These are phyloP conservation scores for Ascaphus truei DNA, from an alignment of 2,113 vertebrate species.

Conservation along the genomic window DNA sequence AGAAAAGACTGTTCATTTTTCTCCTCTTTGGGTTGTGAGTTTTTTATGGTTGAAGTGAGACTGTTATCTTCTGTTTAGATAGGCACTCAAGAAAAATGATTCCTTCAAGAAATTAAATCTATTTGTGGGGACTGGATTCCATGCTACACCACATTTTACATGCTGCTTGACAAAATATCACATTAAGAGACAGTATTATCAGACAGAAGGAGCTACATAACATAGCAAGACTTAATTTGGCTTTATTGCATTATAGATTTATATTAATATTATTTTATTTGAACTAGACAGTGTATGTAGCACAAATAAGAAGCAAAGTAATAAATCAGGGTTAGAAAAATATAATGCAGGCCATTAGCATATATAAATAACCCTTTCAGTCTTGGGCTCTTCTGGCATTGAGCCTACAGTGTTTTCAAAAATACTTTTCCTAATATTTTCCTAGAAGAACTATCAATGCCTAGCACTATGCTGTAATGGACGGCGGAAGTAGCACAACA, in stretches of 20 bases:
- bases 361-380: not conserved
- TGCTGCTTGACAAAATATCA: slow-evolving; percentile 45
- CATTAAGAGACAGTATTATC: slow-evolving; percentile 46
- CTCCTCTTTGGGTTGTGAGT: slow-evolving; percentile 41
- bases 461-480: too few species aligned
- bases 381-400: too few species aligned
- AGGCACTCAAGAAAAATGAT: slow-evolving; percentile 43
- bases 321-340: slow-evolving; percentile 27
- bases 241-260: slow-evolving; percentile 40
- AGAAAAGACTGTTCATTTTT: slow-evolving; percentile 31
- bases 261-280: slow-evolving; percentile 29
- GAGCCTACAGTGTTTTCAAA: too few species aligned
- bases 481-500: too few species aligned
- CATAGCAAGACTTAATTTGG: slow-evolving; percentile 41
- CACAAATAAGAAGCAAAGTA: slow-evolving; percentile 38
- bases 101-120: slow-evolving; percentile 44
- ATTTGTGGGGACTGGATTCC: slow-evolving; percentile 45
- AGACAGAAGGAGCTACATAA: slow-evolving; percentile 43
- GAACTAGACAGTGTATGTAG: slow-evolving; percentile 25
- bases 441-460: too few species aligned
- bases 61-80: slow-evolving; percentile 46
- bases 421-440: too few species aligned
- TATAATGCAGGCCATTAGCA: slow-evolving; percentile 36
- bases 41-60: slow-evolving; percentile 41
- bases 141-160: slow-evolving; percentile 37